Percentiles rank a stretch among this genome's conserved stretches.
Evolutionary conservation across 92 coral and sea anemone species (phyloP).

Genomic region (Phymanthus crucifer): DNA sequence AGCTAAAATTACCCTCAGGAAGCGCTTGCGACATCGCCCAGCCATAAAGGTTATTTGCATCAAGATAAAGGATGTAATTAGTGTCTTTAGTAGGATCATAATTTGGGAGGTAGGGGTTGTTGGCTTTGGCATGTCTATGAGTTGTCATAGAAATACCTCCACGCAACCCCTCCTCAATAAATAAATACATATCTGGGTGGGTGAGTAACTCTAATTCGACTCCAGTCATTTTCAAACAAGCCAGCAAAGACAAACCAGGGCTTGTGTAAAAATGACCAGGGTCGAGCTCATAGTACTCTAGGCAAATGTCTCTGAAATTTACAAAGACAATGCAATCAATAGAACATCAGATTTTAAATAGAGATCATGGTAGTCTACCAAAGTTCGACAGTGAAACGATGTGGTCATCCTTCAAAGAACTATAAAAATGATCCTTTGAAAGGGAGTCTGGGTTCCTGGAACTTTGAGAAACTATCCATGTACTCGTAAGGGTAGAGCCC

Average conservation of each 20-base stretch:
- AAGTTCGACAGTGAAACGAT: neutral
- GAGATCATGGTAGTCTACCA: no score
- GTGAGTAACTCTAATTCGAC: constrained; percentile 42
- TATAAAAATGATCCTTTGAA: neutral
- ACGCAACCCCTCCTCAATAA: constrained; percentile 32
- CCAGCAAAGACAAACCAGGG: constrained; percentile 48
- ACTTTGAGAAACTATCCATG: neutral
- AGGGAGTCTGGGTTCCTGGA: neutral
- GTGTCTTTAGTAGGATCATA: constrained; percentile 11
- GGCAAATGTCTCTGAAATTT: constrained; percentile 48
- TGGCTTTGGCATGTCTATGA: constrained; percentile 40
- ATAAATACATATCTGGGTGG: constrained; percentile 46
- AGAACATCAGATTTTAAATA: no score
- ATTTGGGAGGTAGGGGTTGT: constrained; percentile 33
- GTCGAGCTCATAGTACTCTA: constrained; percentile 49
- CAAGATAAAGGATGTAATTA: constrained; percentile 22
- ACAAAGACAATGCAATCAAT: no score
- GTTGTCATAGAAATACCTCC: constrained; percentile 51
- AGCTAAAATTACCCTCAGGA: constrained; percentile 32
- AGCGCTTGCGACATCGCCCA: constrained; percentile 47
- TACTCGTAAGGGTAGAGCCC: no score
- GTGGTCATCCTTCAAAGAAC: neutral
- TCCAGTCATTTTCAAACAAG: constrained; percentile 53
- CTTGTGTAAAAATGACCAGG: constrained; percentile 49
- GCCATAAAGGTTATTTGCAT: constrained; percentile 46